A percentile compares a stretch with the other conserved stretches of the same genome.
Conservation (phyloP, 2,113 vertebrate genomes). For the Lycaon pictus region DNA sequence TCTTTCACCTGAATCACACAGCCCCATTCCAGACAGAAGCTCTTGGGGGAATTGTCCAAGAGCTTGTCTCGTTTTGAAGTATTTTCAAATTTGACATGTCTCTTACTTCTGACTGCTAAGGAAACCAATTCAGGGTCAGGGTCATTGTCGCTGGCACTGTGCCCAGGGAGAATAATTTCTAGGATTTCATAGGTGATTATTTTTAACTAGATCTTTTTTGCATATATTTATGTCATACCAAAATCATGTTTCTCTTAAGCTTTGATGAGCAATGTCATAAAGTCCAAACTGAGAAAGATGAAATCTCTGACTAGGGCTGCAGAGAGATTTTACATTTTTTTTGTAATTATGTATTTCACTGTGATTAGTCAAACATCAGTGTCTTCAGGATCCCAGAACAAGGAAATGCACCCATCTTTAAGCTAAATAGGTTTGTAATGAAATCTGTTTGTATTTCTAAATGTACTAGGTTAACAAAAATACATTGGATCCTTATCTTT, state of each 20-base stretch:
- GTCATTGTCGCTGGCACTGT: slow-evolving; percentile 12
- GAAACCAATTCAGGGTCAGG: slow-evolving; percentile 9
- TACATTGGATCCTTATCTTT: slow-evolving; percentile 18
- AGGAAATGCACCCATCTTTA: background rate
- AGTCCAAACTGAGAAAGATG: background rate
- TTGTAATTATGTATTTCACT: background rate
- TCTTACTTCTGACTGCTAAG: background rate
- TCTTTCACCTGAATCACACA: background rate
- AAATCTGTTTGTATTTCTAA: slow-evolving; percentile 40
- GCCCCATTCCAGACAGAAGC: background rate
- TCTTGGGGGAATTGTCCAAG: background rate
- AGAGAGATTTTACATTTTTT: slow-evolving; percentile 14
- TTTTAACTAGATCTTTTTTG: slow-evolving; percentile 54
- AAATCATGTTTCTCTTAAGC: slow-evolving; percentile 53
- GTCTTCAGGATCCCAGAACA: background rate
- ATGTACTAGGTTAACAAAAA: background rate
- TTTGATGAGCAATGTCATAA: background rate
- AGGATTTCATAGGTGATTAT: slow-evolving; percentile 26
- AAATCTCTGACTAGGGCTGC: background rate
- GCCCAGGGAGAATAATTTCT: slow-evolving; percentile 44
- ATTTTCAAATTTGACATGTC: slow-evolving; percentile 36
- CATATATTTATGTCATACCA: slow-evolving; percentile 18
- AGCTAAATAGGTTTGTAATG: slow-evolving; percentile 7
- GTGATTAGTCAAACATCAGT: background rate
- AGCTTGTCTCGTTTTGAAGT: background rate